A percentile compares a stretch with the other conserved stretches of the same genome.
Conservation (phyloP, 2,797 vertebrate genomes). For the Heteromormyrus szaboi region DNA sequence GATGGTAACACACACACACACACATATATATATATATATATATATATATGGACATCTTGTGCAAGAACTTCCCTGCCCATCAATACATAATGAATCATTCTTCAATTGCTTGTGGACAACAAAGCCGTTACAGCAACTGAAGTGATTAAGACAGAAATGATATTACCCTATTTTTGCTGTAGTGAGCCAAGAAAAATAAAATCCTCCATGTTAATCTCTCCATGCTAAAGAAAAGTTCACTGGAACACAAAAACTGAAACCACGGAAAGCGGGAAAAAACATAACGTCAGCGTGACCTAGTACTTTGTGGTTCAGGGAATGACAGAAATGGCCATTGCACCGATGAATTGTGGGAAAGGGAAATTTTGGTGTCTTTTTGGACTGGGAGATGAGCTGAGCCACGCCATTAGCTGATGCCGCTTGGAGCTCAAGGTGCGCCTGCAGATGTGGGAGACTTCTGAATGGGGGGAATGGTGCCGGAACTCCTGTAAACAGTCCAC, state of each 20-base stretch:
- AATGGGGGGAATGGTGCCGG: conserved; percentile 23
- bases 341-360: neutral
- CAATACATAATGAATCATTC: conserved; percentile 42
- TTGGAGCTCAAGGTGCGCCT: neutral
- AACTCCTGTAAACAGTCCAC: conserved; percentile 37
- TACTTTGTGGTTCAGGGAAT: neutral
- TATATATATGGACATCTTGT: neutral
- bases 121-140: conserved; percentile 52
- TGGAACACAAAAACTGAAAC: conserved; percentile 26
- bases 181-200: conserved; percentile 18
- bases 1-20: neutral
- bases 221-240: conserved; percentile 29
- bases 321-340: neutral
- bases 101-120: conserved; percentile 31
- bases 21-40: no score
- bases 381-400: neutral
- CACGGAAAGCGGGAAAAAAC: neutral
- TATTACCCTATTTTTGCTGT: conserved; percentile 35
- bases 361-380: neutral
- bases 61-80: neutral
- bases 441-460: conserved; percentile 15
- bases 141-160: conserved; percentile 43
- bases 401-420: neutral
- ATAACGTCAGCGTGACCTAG: neutral
- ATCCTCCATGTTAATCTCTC: conserved; percentile 28